A percentile compares a stretch with the other conserved stretches of the same genome.
These are phyloP conservation scores for Geophilus truncorum DNA, from an alignment of 2,888 invertebrate genomes.

Conservation along the genomic window DNA sequence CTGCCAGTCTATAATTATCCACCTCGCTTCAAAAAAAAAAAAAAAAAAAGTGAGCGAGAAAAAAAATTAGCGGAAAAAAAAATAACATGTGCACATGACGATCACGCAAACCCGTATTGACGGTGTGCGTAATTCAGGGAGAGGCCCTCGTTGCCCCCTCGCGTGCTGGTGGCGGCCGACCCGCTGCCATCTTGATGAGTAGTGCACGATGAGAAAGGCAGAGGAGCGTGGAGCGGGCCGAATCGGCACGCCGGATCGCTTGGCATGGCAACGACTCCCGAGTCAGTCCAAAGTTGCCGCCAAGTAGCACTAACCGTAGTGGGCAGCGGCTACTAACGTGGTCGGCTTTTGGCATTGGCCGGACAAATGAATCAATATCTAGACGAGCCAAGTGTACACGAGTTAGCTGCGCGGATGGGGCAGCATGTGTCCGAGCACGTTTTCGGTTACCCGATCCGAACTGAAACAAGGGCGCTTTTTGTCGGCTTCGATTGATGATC, in stretches of 20 bases:
- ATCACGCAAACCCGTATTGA: neutral
- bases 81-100: neutral
- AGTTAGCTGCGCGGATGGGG: neutral
- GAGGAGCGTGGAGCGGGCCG: neutral
- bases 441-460: neutral
- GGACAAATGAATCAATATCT: slow-evolving; percentile 32
- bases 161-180: slow-evolving; percentile 25
- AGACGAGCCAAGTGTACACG: slow-evolving; percentile 29
- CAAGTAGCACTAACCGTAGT: slow-evolving; percentile 7
- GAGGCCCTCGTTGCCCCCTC: slow-evolving; percentile 28
- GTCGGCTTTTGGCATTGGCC: slow-evolving; percentile 21
- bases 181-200: slow-evolving; percentile 32
- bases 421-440: slow-evolving; percentile 22
- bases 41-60: too few species aligned
- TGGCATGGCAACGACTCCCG: neutral
- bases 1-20: neutral
- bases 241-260: neutral
- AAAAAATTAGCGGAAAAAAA: neutral
- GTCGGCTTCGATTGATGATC: neutral
- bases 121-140: slow-evolving; percentile 30
- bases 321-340: slow-evolving; percentile 29
- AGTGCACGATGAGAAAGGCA: neutral
- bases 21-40: neutral
- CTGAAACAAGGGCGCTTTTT: neutral
- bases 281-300: slow-evolving; percentile 32